Evolutionary conservation across 2,888 invertebrate genomes (phyloP).

Genomic region (Pachydiplax longipennis): DNA sequence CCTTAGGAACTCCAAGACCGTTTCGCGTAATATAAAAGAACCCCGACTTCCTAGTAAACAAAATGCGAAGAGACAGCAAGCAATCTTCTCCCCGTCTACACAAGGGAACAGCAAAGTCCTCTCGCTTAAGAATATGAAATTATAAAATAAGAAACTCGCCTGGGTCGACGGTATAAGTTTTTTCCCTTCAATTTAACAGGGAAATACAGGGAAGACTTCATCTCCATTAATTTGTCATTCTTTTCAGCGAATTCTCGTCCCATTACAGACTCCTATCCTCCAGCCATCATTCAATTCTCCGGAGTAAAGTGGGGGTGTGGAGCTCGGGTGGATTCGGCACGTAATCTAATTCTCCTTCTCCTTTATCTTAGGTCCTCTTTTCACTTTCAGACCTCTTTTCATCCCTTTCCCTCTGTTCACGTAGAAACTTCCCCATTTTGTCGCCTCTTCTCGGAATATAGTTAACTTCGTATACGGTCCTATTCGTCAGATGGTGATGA

Average conservation of each 20-base stretch:
- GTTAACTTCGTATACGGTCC: not conserved
- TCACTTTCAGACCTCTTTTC: not conserved
- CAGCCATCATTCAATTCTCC: not conserved
- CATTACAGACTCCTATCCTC: not conserved
- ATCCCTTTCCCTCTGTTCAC: not conserved
- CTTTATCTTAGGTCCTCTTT: not conserved
- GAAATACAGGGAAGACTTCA: not conserved
- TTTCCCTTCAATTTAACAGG: not conserved
- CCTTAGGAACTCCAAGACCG: not conserved
- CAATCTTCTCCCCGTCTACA: not conserved
- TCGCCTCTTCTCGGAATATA: not conserved
- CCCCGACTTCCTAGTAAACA: not conserved
- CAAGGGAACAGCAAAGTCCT: not conserved
- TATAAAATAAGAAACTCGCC: not conserved
- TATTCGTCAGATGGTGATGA: not conserved
- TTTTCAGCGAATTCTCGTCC: not conserved
- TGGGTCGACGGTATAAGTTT: not conserved
- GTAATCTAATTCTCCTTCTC: not conserved
- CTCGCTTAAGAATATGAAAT: not conserved
- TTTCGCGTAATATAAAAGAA: not conserved
- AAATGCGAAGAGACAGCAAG: not conserved
- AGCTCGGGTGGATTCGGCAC: not conserved
- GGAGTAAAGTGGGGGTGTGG: not conserved
- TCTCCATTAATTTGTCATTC: slow-evolving; percentile 1
- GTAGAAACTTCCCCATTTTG: not conserved